Conservation (phyloP, 2,113 vertebrate genomes). For the Myrmecobius fasciatus region DNA sequence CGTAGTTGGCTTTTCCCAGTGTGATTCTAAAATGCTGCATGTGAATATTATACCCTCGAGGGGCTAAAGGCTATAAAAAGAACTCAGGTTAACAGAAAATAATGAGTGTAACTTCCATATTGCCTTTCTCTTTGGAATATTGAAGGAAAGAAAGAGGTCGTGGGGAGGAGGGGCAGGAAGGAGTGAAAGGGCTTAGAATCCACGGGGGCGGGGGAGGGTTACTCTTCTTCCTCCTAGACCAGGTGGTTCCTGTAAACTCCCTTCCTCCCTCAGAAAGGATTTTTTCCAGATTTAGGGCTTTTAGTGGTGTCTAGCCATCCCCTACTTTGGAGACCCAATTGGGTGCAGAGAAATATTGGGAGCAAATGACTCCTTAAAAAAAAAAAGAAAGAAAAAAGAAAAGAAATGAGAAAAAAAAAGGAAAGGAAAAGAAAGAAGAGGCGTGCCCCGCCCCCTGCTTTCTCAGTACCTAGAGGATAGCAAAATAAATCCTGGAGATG, state of each 20-base stretch:
- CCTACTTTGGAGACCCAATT: background rate
- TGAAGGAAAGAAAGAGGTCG: background rate
- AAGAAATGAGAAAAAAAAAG: background rate
- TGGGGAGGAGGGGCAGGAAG: background rate
- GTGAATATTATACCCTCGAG: background rate
- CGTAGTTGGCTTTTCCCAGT: background rate
- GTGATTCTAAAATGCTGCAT: background rate
- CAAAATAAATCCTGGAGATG: background rate
- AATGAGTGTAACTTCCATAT: background rate
- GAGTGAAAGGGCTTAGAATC: background rate
- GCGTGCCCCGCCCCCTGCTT: background rate
- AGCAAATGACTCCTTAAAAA: no score
- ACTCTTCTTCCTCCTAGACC: conserved; percentile 15
- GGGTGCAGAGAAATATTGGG: background rate
- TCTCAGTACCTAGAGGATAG: background rate
- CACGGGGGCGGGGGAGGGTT: no score
- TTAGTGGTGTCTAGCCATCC: background rate
- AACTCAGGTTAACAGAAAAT: background rate
- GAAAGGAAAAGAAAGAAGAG: background rate
- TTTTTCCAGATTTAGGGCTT: conserved; percentile 57
- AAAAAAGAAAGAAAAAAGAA: no score
- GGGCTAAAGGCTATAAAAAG: background rate
- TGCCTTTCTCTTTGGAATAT: background rate
- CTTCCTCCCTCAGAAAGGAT: background rate
- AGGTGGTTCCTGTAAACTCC: background rate